Conservation (phyloP, 2,888 invertebrate species). For the Busseola fusca region DNA sequence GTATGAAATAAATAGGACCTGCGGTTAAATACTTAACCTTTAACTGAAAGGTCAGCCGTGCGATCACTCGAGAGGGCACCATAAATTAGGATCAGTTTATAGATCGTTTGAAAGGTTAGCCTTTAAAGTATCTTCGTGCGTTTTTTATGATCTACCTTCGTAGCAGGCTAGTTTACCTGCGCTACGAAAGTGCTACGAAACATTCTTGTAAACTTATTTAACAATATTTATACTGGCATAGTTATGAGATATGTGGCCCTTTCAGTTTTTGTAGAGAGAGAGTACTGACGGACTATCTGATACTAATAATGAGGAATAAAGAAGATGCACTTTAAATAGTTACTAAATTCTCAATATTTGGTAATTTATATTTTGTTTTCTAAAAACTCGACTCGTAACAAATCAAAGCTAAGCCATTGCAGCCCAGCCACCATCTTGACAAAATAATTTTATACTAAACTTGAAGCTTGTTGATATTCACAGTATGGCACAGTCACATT, state of each 20-base stretch:
- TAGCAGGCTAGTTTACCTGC: slow-evolving; percentile 9
- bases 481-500: slow-evolving; percentile 33
- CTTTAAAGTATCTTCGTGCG: slow-evolving; percentile 25
- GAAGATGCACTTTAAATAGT: not conserved
- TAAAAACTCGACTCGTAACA: no score
- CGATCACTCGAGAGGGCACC: slow-evolving; percentile 44
- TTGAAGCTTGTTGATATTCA: slow-evolving; percentile 40
- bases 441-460: not conserved
- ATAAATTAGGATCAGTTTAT: slow-evolving; percentile 51
- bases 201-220: not conserved
- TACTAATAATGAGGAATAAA: not conserved
- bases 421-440: not conserved
- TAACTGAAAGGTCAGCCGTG: slow-evolving; percentile 56
- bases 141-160: slow-evolving; percentile 18
- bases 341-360: no score
- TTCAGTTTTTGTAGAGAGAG: no score
- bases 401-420: not conserved
- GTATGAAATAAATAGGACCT: slow-evolving; percentile 35
- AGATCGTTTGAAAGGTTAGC: slow-evolving; percentile 50
- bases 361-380: no score
- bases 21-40: slow-evolving; percentile 53
- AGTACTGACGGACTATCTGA: not conserved
- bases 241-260: not conserved
- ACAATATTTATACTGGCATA: not conserved
- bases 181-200: slow-evolving; percentile 26